phyloP scores from a whole-genome alignment of 1,140 invertebrate species.

The Vanessa atalanta region DNA sequence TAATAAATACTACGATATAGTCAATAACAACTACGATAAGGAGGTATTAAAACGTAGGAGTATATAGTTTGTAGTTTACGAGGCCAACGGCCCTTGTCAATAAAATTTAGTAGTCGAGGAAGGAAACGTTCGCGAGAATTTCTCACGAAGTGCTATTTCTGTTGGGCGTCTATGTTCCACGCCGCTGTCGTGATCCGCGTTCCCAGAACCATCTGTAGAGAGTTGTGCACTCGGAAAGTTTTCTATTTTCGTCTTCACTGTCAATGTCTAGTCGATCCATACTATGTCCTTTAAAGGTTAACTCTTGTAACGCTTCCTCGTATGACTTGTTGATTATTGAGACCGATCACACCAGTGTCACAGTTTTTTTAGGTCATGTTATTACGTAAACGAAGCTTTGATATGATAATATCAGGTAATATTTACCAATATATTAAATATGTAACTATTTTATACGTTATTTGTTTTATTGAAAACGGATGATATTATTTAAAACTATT shows the following conservation, averaged over 20 bases:
- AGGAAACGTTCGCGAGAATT: constrained; percentile 48
- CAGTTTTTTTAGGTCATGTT: neutral
- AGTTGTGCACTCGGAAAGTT: constrained; percentile 47
- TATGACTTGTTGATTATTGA: constrained; percentile 1
- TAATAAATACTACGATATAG: no score
- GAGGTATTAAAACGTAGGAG: neutral
- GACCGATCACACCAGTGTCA: neutral
- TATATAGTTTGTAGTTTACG: constrained; percentile 9
- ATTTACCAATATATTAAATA: no score
- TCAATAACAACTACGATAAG: neutral
- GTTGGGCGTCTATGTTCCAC: constrained; percentile 41
- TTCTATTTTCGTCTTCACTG: constrained; percentile 55
- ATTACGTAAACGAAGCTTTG: no score
- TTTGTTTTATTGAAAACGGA: no score
- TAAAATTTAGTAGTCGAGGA: constrained; percentile 42
- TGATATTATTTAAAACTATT: no score
- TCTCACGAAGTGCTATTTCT: constrained; percentile 56
- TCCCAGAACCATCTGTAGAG: constrained; percentile 49
- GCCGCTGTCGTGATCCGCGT: constrained; percentile 42
- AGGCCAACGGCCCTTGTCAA: constrained; percentile 28
- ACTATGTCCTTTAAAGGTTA: constrained; percentile 22
- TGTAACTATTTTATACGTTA: no score
- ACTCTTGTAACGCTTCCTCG: constrained; percentile 17
- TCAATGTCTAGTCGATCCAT: constrained; percentile 48
- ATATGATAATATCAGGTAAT: no score